Percentiles rank a stretch among this genome's conserved stretches.
Evolutionary conservation across 1,140 invertebrate genomes (phyloP).

Genomic region (Drosophila repletoides): DNA sequence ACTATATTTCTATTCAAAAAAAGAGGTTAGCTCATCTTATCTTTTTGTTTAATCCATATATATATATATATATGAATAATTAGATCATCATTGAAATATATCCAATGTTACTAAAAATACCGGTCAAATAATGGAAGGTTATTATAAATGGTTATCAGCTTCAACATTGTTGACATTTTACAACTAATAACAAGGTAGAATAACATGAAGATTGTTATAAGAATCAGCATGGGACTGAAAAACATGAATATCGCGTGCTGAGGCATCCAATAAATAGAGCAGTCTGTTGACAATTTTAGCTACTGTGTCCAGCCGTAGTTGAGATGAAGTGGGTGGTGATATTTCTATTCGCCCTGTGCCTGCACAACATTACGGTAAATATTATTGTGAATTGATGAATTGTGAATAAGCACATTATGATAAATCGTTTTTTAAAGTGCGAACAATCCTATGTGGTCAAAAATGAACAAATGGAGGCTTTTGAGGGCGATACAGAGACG

Average conservation of each 20-base stretch:
- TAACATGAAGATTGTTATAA: constrained; percentile 9
- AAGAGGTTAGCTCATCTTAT: too few relatives aligned
- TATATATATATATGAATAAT: too few relatives aligned
- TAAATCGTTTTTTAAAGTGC: constrained; percentile 21
- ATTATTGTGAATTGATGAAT: background rate
- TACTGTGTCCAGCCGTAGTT: background rate
- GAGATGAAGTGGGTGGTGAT: constrained; percentile 49
- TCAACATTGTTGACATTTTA: constrained; percentile 47
- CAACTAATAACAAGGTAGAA: constrained; percentile 23
- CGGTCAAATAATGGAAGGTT: background rate
- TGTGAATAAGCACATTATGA: too few relatives aligned
- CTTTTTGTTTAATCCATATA: too few relatives aligned
- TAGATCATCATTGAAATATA: too few relatives aligned
- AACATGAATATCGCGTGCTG: constrained; percentile 54
- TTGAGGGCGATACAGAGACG: constrained; percentile 64
- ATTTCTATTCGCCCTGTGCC: constrained; percentile 22
- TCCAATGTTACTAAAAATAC: too few relatives aligned
- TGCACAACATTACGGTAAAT: constrained; percentile 47
- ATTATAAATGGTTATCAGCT: constrained; percentile 8
- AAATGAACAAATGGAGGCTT: constrained; percentile 66
- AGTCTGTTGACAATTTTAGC: background rate
- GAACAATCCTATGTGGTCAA: constrained; percentile 66
- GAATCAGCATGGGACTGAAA: background rate
- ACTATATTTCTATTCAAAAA: too few relatives aligned
- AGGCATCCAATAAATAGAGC: constrained; percentile 45